These are phyloP conservation scores for Drosophila erecta DNA, from an alignment of 1,140 invertebrate genomes.

Conservation along the genomic window DNA sequence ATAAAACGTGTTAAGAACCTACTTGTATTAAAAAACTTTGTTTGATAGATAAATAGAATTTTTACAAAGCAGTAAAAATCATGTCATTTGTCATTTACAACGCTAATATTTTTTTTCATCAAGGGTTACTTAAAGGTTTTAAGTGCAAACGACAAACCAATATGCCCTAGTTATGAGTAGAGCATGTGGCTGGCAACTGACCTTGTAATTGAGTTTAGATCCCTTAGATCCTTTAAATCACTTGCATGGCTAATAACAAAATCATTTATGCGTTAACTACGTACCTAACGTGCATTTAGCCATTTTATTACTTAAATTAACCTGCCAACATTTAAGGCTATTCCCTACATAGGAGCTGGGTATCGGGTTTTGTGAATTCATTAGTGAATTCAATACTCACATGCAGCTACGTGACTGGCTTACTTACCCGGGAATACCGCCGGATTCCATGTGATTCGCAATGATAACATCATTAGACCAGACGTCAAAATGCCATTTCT, in stretches of 20 bases:
- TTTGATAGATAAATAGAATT: too few relatives aligned
- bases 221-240: not conserved
- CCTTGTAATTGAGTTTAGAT: conserved; percentile 1
- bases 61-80: too few relatives aligned
- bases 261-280: conserved; percentile 17
- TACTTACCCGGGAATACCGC: conserved; percentile 94
- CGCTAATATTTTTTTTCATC: not conserved
- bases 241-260: conserved; percentile 1
- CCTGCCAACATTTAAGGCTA: conserved; percentile 4
- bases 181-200: not conserved
- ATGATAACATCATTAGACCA: conserved; percentile 99
- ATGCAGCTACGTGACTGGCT: conserved; percentile 50
- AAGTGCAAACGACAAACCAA: too few relatives aligned
- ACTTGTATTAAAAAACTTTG: too few relatives aligned
- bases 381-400: conserved; percentile 39
- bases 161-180: not conserved
- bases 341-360: too few relatives aligned
- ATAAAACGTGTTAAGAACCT: not conserved
- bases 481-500: conserved; percentile 99
- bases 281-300: conserved; percentile 6
- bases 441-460: conserved; percentile 99
- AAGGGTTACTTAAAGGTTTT: not conserved
- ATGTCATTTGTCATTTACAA: too few relatives aligned
- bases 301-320: conserved; percentile 12
- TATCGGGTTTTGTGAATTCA: conserved; percentile 24